phyloP scores from a whole-genome alignment of 2,797 vertebrate genomes.

The Myoxocephalus aenaeus region DNA sequence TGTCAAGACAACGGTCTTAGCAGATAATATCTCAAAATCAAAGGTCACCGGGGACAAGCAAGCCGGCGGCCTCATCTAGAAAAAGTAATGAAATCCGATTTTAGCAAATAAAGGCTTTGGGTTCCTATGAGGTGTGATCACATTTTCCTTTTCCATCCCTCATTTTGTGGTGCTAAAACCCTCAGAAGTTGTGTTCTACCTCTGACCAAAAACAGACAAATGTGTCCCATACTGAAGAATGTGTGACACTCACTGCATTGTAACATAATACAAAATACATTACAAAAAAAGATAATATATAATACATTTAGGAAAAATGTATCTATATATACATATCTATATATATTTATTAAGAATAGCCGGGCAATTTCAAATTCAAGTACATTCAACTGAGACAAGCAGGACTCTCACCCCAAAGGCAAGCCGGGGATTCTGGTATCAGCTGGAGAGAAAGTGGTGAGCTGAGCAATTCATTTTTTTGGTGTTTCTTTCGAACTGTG shows the following conservation, averaged over 20 bases:
- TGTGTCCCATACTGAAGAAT: background rate
- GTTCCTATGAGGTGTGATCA: conserved; percentile 9
- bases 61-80: background rate
- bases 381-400: conserved; percentile 17
- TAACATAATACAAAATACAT: background rate
- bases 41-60: conserved; percentile 14
- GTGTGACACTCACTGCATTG: background rate
- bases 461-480: conserved; percentile 28
- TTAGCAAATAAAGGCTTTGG: background rate
- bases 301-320: background rate
- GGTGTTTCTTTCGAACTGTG: conserved; percentile 20
- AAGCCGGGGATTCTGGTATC: conserved; percentile 64
- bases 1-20: conserved; percentile 19
- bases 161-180: conserved; percentile 25
- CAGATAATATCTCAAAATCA: conserved; percentile 34
- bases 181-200: background rate
- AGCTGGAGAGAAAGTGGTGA: conserved; percentile 25
- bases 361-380: conserved; percentile 20
- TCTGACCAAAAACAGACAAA: background rate
- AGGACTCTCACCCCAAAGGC: conserved; percentile 30
- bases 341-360: conserved; percentile 12
- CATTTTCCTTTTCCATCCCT: conserved; percentile 10
- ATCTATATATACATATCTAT: too few species aligned
- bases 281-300: background rate
- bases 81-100: conserved; percentile 6